Conservation (phyloP, 2,113 vertebrate genomes). For the Gymnarchus niloticus region DNA sequence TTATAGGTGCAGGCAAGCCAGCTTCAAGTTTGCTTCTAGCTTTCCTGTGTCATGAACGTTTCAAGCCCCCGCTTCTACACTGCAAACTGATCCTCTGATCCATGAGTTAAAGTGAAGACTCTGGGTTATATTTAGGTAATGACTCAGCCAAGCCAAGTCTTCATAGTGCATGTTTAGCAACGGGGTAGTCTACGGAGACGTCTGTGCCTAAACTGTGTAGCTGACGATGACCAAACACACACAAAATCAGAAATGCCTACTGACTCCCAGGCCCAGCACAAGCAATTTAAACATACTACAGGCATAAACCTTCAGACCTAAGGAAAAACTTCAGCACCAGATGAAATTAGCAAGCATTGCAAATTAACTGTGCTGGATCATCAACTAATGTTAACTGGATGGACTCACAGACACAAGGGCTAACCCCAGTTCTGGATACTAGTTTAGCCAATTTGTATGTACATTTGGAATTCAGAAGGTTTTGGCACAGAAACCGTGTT, state of each 20-base stretch:
- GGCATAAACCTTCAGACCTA: neutral
- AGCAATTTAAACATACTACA: neutral
- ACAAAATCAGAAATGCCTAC: too few relatives aligned
- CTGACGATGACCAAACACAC: neutral
- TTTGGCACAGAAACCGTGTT: too few relatives aligned
- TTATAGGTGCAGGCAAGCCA: neutral
- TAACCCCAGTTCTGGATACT: too few relatives aligned
- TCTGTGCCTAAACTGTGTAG: neutral
- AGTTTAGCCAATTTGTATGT: too few relatives aligned
- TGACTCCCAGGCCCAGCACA: neutral
- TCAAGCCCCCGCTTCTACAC: neutral
- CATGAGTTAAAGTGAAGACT: neutral
- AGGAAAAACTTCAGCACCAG: too few relatives aligned
- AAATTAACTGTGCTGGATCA: neutral
- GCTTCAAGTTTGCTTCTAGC: neutral
- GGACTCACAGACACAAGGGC: too few relatives aligned
- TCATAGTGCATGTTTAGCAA: neutral
- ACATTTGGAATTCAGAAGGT: too few relatives aligned
- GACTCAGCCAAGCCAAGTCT: neutral
- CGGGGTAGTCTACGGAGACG: neutral
- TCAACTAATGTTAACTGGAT: too few relatives aligned
- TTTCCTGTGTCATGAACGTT: conserved; percentile 18
- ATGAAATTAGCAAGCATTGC: neutral
- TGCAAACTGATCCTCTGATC: neutral
- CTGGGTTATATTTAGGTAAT: neutral